Conservation (phyloP, 2,797 vertebrate genomes). For the Mormyrus hasselquistii region DNA sequence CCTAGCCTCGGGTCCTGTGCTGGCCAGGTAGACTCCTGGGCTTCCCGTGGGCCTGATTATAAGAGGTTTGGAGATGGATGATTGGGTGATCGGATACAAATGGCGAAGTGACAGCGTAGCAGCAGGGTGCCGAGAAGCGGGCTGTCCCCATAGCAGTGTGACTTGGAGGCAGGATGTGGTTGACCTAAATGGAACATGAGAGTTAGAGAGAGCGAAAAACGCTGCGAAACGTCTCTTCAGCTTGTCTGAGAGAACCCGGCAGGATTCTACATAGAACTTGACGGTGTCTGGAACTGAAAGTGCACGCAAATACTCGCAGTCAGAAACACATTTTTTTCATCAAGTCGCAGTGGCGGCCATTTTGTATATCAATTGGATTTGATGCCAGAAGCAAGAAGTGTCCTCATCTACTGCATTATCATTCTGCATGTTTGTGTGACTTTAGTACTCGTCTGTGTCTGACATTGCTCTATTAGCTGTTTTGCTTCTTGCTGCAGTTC, state of each 20-base stretch:
- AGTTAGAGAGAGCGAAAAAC: conserved; percentile 20
- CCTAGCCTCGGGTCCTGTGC: background rate
- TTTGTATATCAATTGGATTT: background rate
- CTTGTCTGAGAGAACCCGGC: background rate
- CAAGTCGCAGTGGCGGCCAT: background rate
- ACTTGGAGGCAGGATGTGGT: conserved; percentile 75
- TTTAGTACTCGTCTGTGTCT: background rate
- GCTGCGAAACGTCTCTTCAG: background rate
- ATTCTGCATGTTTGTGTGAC: background rate
- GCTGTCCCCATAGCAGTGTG: conserved; percentile 42
- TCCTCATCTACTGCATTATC: background rate
- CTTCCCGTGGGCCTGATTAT: background rate
- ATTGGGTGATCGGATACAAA: background rate
- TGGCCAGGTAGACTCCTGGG: background rate
- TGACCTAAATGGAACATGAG: conserved; percentile 56
- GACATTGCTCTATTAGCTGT: background rate
- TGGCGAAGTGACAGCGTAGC: background rate
- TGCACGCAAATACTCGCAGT: background rate
- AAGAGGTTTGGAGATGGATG: background rate
- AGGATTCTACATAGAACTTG: background rate
- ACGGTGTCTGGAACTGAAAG: background rate
- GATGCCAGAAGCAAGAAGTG: background rate
- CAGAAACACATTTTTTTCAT: background rate
- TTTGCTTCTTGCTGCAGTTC: background rate
- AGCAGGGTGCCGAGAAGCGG: conserved; percentile 31